Conservation (phyloP, 2,797 vertebrate species). For the Sylvilagus floridanus region DNA sequence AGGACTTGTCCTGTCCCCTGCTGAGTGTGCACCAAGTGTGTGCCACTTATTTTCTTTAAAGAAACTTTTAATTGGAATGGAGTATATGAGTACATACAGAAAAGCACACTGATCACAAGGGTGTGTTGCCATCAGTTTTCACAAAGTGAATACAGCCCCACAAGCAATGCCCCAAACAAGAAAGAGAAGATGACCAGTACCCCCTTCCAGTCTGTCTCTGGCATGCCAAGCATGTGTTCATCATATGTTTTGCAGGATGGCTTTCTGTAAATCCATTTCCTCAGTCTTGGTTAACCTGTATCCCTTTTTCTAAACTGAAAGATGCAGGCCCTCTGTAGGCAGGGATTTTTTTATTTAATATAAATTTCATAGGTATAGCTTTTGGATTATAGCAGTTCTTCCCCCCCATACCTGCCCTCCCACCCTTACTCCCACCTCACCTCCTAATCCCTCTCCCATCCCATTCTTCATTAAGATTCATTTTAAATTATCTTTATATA, state of each 20-base stretch:
- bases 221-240: neutral
- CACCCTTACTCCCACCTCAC: too few relatives aligned
- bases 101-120: neutral
- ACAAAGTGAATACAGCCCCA: neutral
- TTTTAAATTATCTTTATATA: too few relatives aligned
- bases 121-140: neutral
- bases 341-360: neutral
- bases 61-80: neutral
- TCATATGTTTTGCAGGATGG: slow-evolving; percentile 9
- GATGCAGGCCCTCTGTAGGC: neutral
- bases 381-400: too few relatives aligned
- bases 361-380: too few relatives aligned
- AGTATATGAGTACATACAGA: neutral
- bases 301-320: slow-evolving; percentile 45
- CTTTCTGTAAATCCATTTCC: slow-evolving; percentile 29
- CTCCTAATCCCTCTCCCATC: too few relatives aligned
- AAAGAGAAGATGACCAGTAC: neutral
- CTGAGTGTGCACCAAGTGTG: neutral
- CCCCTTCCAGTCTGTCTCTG: neutral
- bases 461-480: too few relatives aligned
- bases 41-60: neutral
- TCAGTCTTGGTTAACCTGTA: slow-evolving; percentile 35
- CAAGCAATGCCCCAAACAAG: neutral
- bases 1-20: neutral
- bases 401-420: neutral